A percentile compares a stretch with the other conserved stretches of the same genome.
phyloP scores from a whole-genome alignment of 2,113 vertebrate genomes.

The Toxotes chatareus region DNA sequence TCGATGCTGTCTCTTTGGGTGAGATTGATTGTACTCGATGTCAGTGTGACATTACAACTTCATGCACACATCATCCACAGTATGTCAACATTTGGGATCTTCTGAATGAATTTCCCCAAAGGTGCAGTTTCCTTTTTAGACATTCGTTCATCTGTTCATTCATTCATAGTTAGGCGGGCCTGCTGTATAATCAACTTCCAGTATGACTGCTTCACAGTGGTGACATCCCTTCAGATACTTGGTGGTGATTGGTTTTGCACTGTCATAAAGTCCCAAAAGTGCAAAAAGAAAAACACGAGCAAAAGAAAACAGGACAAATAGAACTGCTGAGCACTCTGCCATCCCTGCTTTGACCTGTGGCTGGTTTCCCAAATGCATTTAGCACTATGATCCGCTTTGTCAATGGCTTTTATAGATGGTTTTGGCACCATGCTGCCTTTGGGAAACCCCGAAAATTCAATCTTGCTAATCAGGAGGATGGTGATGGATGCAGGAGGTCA shows the following conservation, averaged over 20 bases:
- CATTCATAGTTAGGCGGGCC: constrained; percentile 62
- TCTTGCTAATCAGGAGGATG: constrained; percentile 28
- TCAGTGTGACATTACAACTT: constrained; percentile 64
- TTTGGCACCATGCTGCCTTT: constrained; percentile 72
- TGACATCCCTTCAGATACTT: constrained; percentile 56
- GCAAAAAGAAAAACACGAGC: constrained; percentile 51
- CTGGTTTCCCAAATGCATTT: constrained; percentile 69
- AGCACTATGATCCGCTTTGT: constrained; percentile 54
- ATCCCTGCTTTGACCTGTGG: constrained; percentile 54
- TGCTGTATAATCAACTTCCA: constrained; percentile 30
- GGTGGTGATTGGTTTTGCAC: constrained; percentile 52
- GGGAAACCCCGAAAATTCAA: constrained; percentile 51
- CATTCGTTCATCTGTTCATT: constrained; percentile 76
- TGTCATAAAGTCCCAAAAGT: constrained; percentile 56
- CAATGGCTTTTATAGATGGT: constrained; percentile 65
- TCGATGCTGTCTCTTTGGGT: constrained; percentile 68
- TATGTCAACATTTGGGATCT: constrained; percentile 61
- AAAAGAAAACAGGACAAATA: constrained; percentile 36
- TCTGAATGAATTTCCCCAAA: constrained; percentile 57
- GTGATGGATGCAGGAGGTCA: constrained; percentile 53
- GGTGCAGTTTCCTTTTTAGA: constrained; percentile 64
- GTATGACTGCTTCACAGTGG: constrained; percentile 68
- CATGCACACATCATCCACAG: constrained; percentile 69
- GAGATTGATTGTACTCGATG: constrained; percentile 74
- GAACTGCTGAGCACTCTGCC: constrained; percentile 38